Conservation (phyloP, 2,888 invertebrate species). For the Brassicogethes aeneus region DNA sequence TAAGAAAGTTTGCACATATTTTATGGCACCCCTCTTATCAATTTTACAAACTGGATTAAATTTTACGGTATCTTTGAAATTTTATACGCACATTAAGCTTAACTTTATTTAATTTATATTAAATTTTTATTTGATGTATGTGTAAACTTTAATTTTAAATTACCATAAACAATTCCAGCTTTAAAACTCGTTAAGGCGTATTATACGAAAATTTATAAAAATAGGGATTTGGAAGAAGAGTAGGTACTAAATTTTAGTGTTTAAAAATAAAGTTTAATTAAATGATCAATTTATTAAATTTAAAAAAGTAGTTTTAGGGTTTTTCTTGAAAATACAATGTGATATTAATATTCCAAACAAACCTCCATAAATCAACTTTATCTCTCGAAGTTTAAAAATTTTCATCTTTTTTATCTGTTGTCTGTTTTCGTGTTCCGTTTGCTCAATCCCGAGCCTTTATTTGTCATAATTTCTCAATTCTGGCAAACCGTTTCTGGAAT, state of each 20-base stretch:
- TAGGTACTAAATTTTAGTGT: too few relatives aligned
- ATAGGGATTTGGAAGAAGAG: too few relatives aligned
- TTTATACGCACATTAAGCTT: neutral
- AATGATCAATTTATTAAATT: too few relatives aligned
- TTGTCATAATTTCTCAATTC: slow-evolving; percentile 1
- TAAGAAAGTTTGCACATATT: neutral
- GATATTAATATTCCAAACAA: neutral
- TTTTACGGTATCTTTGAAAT: neutral
- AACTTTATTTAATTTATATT: neutral
- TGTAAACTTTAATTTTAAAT: too few relatives aligned
- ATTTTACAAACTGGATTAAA: neutral
- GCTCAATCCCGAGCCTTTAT: neutral
- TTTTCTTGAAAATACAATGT: neutral
- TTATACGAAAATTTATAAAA: too few relatives aligned
- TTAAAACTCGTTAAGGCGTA: too few relatives aligned
- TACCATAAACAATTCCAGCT: too few relatives aligned
- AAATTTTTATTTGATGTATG: neutral
- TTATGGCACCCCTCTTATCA: neutral
- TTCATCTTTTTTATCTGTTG: neutral
- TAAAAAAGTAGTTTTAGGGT: too few relatives aligned
- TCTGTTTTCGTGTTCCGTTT: neutral
- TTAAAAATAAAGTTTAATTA: too few relatives aligned
- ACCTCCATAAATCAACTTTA: neutral
- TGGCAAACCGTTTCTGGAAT: neutral
- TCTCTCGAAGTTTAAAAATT: neutral